Evolutionary conservation across 2,113 vertebrate species (phyloP).

Genomic region (Microcebus griseorufus): DNA sequence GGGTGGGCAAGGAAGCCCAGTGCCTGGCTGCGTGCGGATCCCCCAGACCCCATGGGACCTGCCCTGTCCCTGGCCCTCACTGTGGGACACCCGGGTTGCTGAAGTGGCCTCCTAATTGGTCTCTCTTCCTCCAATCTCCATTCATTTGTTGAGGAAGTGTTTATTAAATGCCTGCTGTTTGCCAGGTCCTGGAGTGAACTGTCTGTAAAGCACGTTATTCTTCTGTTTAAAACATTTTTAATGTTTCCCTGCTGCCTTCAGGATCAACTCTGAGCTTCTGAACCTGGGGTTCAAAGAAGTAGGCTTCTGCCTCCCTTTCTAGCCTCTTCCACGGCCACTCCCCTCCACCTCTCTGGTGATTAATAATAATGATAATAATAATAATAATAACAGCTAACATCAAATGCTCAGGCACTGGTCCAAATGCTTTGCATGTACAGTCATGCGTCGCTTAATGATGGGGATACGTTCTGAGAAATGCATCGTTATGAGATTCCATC

Average conservation of each 20-base stretch:
- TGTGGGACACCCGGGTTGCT: neutral
- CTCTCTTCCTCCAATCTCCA: neutral
- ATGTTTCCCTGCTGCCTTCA: neutral
- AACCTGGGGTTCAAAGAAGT: neutral
- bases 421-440: neutral
- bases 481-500: neutral
- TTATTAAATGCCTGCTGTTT: conserved; percentile 49
- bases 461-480: neutral
- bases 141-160: conserved; percentile 7
- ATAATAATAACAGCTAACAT: neutral
- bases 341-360: neutral
- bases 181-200: conserved; percentile 24
- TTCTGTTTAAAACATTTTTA: neutral
- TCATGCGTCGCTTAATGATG: neutral
- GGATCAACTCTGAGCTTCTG: neutral
- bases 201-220: conserved; percentile 3
- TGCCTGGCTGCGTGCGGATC: neutral
- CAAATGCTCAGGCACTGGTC: fast-evolving
- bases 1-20: neutral
- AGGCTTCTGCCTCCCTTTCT: neutral
- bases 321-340: neutral
- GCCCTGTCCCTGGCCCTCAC: neutral
- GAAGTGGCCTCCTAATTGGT: neutral
- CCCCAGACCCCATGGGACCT: neutral
- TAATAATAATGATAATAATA: no score